phyloP scores from a whole-genome alignment of 1,140 invertebrate species.

The Gonatopus flavifemur region DNA sequence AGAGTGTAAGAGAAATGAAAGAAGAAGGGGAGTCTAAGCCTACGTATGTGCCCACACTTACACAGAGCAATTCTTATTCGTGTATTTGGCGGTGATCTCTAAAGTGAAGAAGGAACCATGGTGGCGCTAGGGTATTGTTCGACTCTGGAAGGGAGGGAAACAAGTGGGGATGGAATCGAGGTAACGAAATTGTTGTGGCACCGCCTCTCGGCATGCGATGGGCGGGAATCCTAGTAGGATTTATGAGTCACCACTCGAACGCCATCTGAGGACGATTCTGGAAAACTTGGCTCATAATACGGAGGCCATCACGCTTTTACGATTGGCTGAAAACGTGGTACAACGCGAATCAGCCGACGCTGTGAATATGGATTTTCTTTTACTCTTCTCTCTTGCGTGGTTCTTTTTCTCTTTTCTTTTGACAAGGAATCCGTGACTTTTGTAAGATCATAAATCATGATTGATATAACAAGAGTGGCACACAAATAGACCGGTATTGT shows the following conservation, averaged over 20 bases:
- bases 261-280: slow-evolving; percentile 49
- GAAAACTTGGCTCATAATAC: slow-evolving; percentile 27
- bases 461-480: slow-evolving; percentile 22
- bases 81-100: too few relatives aligned
- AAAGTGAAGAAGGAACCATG: not conserved
- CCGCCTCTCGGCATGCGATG: slow-evolving; percentile 52
- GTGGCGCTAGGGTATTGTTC: not conserved
- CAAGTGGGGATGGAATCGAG: not conserved
- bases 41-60: too few relatives aligned
- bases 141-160: slow-evolving; percentile 1
- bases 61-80: too few relatives aligned
- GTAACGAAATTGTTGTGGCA: slow-evolving; percentile 35
- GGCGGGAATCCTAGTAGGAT: slow-evolving; percentile 55
- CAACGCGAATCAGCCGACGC: slow-evolving; percentile 52
- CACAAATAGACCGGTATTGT: not conserved
- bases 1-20: not conserved
- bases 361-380: slow-evolving; percentile 43
- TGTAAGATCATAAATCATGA: slow-evolving; percentile 20
- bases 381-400: not conserved
- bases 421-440: slow-evolving; percentile 4
- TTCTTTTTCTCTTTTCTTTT: too few relatives aligned
- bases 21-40: not conserved
- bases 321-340: slow-evolving; percentile 51
- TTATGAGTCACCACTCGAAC: slow-evolving; percentile 44
- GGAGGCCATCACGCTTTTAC: slow-evolving; percentile 56